Conservation (phyloP, 2,888 invertebrate genomes). For the Pollenia angustigena region DNA sequence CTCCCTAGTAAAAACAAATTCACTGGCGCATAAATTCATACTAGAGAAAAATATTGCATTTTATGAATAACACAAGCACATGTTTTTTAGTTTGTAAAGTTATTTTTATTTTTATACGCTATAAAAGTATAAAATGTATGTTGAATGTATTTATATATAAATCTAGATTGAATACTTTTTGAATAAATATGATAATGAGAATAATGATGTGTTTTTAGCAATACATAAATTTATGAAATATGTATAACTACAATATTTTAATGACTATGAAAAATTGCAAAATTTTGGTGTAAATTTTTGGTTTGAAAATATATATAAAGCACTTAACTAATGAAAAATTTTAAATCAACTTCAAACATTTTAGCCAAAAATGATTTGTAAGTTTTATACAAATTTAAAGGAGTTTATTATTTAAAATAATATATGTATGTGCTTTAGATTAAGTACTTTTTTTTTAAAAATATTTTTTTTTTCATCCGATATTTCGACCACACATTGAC, state of each 20-base stretch:
- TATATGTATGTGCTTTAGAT: neutral
- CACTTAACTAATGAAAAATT: constrained; percentile 4
- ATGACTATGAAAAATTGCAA: constrained; percentile 33
- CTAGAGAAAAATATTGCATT: too few relatives aligned
- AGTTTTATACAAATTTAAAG: neutral
- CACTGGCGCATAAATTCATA: neutral
- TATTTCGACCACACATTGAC: too few relatives aligned
- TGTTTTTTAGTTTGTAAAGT: constrained; percentile 13
- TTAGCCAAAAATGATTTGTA: neutral
- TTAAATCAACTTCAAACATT: neutral
- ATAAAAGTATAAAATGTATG: constrained; percentile 68
- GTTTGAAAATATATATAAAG: constrained; percentile 40
- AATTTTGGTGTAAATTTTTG: constrained; percentile 56
- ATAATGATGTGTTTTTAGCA: constrained; percentile 55
- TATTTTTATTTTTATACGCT: constrained; percentile 46
- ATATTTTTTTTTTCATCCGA: neutral
- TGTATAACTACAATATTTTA: constrained; percentile 6
- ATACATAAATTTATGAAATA: constrained; percentile 27
- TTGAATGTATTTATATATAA: constrained; percentile 49
- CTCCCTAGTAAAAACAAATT: too few relatives aligned
- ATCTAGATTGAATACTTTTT: constrained; percentile 34
- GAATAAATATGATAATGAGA: constrained; percentile 60
- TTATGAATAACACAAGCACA: neutral
- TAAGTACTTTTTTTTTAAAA: constrained; percentile 32
- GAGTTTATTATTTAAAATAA: neutral